Base-by-base conservation (phyloP, 2,113 vertebrate genomes). In the Microtus ochrogaster region DNA sequence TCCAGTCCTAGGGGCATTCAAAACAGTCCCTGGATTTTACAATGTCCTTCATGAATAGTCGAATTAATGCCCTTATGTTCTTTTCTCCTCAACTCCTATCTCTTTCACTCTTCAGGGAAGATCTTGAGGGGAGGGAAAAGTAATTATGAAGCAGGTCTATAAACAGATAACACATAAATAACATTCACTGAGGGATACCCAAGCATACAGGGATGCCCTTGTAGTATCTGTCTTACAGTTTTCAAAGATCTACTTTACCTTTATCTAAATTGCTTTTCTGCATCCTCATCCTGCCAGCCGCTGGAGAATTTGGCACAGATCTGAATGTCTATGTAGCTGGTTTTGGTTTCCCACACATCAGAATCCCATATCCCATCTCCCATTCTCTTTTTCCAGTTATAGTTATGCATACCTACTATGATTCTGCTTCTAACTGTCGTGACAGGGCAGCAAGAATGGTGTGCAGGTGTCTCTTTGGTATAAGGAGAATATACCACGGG, bases 81-180 rank as follows among this genome's bases (percentile, higher is more conserved):
- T 96, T 93, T 52, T 93, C 92, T 90, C 82, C 65, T 70, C 17
- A 90, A 94, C 7, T 91, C 92, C 79, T 82, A 14, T 44, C 16
- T 36, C 92, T 74, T 88, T 89, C 33, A 89, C 3, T 41, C 30
- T 36, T 95, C 21, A 87, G 6, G 36, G 36, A 90, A 79, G 74
- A 78, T 1, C 22, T 95, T 89, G 30, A 58, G 39, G 85, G 17
- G 52, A 61, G 2, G 4, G 7, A 5, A 7, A 13, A 90, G 41
- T 81, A 89, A 24, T 30, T 68, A 77, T 39, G 26, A 9, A 76
- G 12, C 28, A 28, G 63, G 13, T 77, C n/a, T 82, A 26, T 55
- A 72, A 85, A 76, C 21, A 72, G 8, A 26, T 33, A 84, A 44
- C 44, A 47, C 3, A 73, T 22, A 94, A 94, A 93, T 76, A 73